phyloP scores from a whole-genome alignment of 1,140 invertebrate species.

The Drosophila sucinea region DNA sequence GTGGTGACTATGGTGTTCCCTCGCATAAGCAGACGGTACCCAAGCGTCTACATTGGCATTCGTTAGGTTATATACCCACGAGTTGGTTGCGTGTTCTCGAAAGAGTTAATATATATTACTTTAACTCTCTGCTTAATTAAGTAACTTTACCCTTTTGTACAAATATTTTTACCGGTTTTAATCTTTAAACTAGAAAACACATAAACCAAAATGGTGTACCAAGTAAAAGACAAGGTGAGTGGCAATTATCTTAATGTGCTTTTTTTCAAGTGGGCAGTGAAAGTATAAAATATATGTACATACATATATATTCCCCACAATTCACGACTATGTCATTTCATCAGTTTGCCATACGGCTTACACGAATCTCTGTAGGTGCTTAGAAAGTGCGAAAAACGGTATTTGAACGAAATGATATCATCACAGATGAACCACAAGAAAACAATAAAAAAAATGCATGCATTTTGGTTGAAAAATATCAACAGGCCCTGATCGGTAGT shows the following conservation, averaged over 20 bases:
- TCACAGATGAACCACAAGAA: neutral
- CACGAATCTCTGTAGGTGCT: neutral
- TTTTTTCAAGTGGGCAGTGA: neutral
- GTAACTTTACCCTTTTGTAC: constrained; percentile 45
- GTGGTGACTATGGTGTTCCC: constrained; percentile 19
- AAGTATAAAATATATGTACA: neutral
- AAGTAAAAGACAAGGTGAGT: constrained; percentile 75
- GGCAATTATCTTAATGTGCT: neutral
- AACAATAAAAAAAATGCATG: neutral
- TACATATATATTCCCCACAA: constrained; percentile 4
- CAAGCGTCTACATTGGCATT: constrained; percentile 37
- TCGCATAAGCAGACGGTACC: constrained; percentile 14
- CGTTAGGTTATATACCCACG: constrained; percentile 29
- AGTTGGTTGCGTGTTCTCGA: constrained; percentile 41
- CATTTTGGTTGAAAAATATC: neutral
- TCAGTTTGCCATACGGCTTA: constrained; percentile 13
- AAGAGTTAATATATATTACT: constrained; percentile 18
- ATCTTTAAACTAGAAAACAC: constrained; percentile 4
- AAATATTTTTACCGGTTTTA: constrained; percentile 53
- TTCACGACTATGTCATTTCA: constrained; percentile 1
- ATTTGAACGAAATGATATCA: constrained; percentile 14
- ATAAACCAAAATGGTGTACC: constrained; percentile 70
- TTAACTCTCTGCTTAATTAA: constrained; percentile 53
- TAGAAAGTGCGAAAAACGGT: constrained; percentile 8
- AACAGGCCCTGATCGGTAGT: constrained; percentile 3